A percentile compares a stretch with the other conserved stretches of the same genome.
Evolutionary conservation across 2,797 vertebrate genomes (phyloP).

Genomic region (Pipistrellus nathusii): DNA sequence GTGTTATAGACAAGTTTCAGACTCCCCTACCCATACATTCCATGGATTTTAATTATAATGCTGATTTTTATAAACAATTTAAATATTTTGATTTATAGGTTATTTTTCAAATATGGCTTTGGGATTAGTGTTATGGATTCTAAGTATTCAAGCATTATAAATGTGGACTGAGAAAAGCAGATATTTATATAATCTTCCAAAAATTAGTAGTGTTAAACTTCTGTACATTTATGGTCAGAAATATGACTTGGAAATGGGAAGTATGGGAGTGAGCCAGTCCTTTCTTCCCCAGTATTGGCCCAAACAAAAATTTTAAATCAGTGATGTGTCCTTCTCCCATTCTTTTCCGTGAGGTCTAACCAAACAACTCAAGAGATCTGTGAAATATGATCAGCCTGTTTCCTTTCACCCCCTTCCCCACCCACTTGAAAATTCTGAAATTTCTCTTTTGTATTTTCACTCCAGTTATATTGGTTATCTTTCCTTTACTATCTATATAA

Average conservation of each 20-base stretch:
- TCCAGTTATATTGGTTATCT: neutral
- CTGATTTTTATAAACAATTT: slow-evolving; percentile 57
- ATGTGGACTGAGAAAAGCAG: slow-evolving; percentile 35
- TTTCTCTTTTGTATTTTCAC: neutral
- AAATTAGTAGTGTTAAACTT: slow-evolving; percentile 60
- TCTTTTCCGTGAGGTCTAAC: slow-evolving; percentile 70
- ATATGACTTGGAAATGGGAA: slow-evolving; percentile 43
- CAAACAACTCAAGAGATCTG: slow-evolving; percentile 72
- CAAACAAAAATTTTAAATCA: slow-evolving; percentile 78
- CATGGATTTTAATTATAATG: slow-evolving; percentile 21
- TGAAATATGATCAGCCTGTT: slow-evolving; percentile 68
- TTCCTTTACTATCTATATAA: neutral
- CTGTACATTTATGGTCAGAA: slow-evolving; percentile 70
- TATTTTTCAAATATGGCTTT: slow-evolving; percentile 66
- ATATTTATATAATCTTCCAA: slow-evolving; percentile 61
- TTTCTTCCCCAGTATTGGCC: slow-evolving; percentile 66
- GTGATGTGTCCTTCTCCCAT: slow-evolving; percentile 54
- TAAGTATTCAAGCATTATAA: slow-evolving; percentile 40
- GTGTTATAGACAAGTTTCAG: neutral
- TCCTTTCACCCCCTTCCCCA: neutral
- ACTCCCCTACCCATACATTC: neutral
- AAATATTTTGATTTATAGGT: slow-evolving; percentile 49
- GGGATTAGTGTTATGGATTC: slow-evolving; percentile 39
- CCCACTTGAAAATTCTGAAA: slow-evolving; percentile 41
- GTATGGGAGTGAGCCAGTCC: neutral